These are phyloP conservation scores for Leptothorax acervorum DNA, from an alignment of 2,888 invertebrate species.

Conservation along the genomic window DNA sequence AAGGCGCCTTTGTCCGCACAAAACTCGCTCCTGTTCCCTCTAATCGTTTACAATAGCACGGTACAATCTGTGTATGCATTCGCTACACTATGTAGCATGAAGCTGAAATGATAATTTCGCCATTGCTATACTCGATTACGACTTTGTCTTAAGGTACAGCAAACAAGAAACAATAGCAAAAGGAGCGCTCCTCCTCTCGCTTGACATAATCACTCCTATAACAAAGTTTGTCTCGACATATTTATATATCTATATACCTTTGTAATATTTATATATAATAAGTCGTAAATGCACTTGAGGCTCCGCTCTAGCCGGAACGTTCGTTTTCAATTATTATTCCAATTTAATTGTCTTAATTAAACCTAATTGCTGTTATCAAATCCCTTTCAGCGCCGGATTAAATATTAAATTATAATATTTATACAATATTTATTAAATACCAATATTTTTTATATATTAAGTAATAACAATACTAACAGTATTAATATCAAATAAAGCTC, in stretches of 20 bases:
- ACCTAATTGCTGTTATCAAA: slow-evolving; percentile 3
- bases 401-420: not conserved
- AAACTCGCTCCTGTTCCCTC: slow-evolving; percentile 47
- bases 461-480: not conserved
- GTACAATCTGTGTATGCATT: slow-evolving; percentile 68
- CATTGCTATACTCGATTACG: slow-evolving; percentile 57
- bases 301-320: slow-evolving; percentile 65
- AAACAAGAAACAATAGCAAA: slow-evolving; percentile 58
- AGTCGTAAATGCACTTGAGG: slow-evolving; percentile 69
- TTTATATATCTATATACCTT: slow-evolving; percentile 51
- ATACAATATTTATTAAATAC: not conserved
- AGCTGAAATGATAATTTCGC: slow-evolving; percentile 72
- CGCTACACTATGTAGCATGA: slow-evolving; percentile 76
- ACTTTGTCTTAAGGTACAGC: slow-evolving; percentile 49
- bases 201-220: slow-evolving; percentile 39
- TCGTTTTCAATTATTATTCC: slow-evolving; percentile 27
- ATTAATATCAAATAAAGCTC: not conserved
- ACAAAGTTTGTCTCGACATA: slow-evolving; percentile 46
- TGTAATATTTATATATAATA: slow-evolving; percentile 45
- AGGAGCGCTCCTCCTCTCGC: slow-evolving; percentile 2
- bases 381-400: not conserved
- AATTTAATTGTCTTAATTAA: slow-evolving; percentile 35
- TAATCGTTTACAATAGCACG: slow-evolving; percentile 52
- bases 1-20: slow-evolving; percentile 41
- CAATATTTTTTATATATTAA: not conserved